Percentiles rank a stretch among this genome's conserved stretches.
phyloP scores from a whole-genome alignment of 2,797 vertebrate species.

The Anabas testudineus region DNA sequence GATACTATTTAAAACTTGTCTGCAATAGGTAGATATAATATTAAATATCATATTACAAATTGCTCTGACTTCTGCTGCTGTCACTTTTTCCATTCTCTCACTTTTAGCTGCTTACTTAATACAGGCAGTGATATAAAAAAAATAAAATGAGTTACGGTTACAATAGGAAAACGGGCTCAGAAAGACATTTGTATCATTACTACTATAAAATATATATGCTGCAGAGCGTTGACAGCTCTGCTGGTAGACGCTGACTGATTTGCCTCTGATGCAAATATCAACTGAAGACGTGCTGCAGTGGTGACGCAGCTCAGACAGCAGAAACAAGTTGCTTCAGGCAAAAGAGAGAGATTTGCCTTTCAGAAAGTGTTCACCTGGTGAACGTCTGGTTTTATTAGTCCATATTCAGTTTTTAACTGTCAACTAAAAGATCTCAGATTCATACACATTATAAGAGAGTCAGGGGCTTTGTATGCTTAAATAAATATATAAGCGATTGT shows the following conservation, averaged over 20 bases:
- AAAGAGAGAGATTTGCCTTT: slow-evolving; percentile 68
- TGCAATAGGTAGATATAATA: background rate
- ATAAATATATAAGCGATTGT: background rate
- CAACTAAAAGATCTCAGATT: too few relatives aligned
- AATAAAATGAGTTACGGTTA: background rate
- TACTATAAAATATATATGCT: background rate
- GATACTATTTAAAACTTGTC: background rate
- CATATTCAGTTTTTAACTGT: background rate
- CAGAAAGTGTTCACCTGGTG: slow-evolving; percentile 20
- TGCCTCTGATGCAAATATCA: slow-evolving; percentile 85
- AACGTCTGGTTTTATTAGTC: background rate
- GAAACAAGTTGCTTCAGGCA: slow-evolving; percentile 27
- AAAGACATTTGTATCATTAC: background rate
- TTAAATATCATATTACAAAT: background rate
- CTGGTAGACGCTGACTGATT: slow-evolving; percentile 65
- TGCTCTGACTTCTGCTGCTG: background rate
- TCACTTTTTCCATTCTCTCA: background rate
- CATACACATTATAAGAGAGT: too few relatives aligned
- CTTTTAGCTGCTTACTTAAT: slow-evolving; percentile 1
- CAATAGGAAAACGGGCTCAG: background rate
- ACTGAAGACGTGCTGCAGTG: slow-evolving; percentile 61
- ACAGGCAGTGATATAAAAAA: background rate
- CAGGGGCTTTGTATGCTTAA: background rate
- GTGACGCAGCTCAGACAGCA: slow-evolving; percentile 35
- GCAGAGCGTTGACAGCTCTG: slow-evolving; percentile 3